Conservation (phyloP, 2,797 vertebrate genomes). For the Heliangelus exortis region DNA sequence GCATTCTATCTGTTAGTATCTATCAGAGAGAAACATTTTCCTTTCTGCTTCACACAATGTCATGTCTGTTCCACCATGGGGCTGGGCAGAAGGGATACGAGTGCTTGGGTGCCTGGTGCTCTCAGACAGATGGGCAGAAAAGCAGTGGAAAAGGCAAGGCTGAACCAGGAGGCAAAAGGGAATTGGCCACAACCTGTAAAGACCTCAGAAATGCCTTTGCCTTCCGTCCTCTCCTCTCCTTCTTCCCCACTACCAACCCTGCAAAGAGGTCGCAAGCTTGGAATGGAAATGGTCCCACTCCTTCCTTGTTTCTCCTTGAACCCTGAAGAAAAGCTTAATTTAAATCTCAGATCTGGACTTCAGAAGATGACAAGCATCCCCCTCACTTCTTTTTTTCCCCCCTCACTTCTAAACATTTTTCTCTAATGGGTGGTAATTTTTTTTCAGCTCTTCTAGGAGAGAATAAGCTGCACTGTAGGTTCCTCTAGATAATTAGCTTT, state of each 20-base stretch:
- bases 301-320: not conserved
- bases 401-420: not conserved
- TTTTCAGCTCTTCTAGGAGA: not conserved
- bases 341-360: not conserved
- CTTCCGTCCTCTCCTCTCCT: not conserved
- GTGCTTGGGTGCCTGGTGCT: not conserved
- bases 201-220: not conserved
- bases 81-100: not conserved
- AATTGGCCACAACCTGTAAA: not conserved
- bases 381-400: no score
- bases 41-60: not conserved
- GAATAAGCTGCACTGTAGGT: not conserved
- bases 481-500: not conserved
- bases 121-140: not conserved
- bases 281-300: not conserved
- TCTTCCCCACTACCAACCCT: not conserved
- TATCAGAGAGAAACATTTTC: not conserved
- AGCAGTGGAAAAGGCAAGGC: not conserved
- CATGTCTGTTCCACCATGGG: not conserved
- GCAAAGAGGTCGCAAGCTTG: not conserved
- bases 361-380: not conserved
- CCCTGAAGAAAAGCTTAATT: not conserved
- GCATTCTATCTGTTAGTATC: not conserved
- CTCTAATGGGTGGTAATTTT: not conserved
- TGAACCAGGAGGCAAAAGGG: not conserved